Percentiles rank a stretch among this genome's conserved stretches.
phyloP scores from a whole-genome alignment of 2,888 invertebrate genomes.

The Callosobruchus maculatus region DNA sequence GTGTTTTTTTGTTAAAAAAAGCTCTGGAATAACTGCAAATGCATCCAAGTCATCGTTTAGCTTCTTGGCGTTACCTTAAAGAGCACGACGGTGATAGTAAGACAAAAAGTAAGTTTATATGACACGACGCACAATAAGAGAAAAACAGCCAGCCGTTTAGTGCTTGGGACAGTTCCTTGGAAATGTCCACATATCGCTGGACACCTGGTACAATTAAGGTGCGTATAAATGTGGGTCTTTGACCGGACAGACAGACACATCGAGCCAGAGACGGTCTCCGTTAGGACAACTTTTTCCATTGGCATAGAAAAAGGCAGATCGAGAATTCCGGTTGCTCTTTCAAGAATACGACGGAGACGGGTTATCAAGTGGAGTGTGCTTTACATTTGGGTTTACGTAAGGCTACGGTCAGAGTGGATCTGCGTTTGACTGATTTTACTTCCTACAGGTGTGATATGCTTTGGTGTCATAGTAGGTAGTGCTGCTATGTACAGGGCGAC shows the following conservation, averaged over 20 bases:
- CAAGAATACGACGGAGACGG: background rate
- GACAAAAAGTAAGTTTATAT: background rate
- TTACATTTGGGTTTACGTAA: too few relatives aligned
- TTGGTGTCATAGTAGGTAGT: too few relatives aligned
- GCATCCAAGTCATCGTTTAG: background rate
- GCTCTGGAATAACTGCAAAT: background rate
- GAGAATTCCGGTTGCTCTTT: constrained; percentile 9
- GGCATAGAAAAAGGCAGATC: constrained; percentile 7
- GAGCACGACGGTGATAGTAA: background rate
- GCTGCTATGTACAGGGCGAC: too few relatives aligned
- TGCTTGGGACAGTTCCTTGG: background rate
- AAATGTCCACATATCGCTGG: background rate
- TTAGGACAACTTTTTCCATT: constrained; percentile 9
- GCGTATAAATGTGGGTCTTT: background rate
- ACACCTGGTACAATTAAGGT: background rate
- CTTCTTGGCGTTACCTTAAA: background rate
- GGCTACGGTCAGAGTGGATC: too few relatives aligned
- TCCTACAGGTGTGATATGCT: too few relatives aligned
- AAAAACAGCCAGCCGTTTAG: background rate
- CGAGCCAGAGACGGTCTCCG: background rate
- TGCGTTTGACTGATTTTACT: too few relatives aligned
- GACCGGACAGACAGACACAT: background rate
- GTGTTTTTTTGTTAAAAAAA: too few relatives aligned
- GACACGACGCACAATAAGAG: background rate
- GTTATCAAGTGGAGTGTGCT: too few relatives aligned